Conservation (phyloP, 1,140 invertebrate species). For the Bombus balteatus region DNA sequence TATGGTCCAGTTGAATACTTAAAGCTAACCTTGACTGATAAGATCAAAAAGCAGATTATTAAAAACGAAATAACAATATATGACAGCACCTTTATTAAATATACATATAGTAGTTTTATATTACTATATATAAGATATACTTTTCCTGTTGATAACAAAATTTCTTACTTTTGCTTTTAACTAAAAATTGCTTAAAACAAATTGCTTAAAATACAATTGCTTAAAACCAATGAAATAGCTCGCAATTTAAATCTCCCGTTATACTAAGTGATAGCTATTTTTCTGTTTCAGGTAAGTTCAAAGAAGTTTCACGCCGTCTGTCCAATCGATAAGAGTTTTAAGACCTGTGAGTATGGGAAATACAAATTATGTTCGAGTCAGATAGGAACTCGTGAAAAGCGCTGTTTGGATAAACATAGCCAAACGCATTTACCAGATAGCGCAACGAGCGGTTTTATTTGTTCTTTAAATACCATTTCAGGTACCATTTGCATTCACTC, state of each 20-base stretch:
- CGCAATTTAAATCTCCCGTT: background rate
- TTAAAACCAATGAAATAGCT: too few relatives aligned
- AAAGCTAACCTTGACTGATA: too few relatives aligned
- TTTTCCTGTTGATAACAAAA: too few relatives aligned
- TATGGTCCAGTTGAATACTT: too few relatives aligned
- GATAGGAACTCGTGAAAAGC: background rate
- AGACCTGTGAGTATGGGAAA: background rate
- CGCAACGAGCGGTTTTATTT: background rate
- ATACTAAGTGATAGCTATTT: background rate
- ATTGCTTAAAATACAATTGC: too few relatives aligned
- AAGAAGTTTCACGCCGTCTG: background rate
- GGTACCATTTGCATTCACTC: background rate
- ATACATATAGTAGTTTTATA: too few relatives aligned
- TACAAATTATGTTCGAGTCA: conserved; percentile 9
- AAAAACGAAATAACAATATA: too few relatives aligned
- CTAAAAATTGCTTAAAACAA: too few relatives aligned
- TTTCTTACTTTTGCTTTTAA: too few relatives aligned
- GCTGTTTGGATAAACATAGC: background rate
- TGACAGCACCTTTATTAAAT: too few relatives aligned
- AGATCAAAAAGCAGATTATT: too few relatives aligned
- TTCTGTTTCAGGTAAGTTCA: conserved; percentile 63
- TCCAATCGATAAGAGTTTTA: background rate
- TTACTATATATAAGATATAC: too few relatives aligned
- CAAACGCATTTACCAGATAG: background rate
- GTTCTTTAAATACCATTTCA: conserved; percentile 14